These are phyloP conservation scores for Drosophila nasuta DNA, from an alignment of 1,140 invertebrate genomes.

Conservation along the genomic window DNA sequence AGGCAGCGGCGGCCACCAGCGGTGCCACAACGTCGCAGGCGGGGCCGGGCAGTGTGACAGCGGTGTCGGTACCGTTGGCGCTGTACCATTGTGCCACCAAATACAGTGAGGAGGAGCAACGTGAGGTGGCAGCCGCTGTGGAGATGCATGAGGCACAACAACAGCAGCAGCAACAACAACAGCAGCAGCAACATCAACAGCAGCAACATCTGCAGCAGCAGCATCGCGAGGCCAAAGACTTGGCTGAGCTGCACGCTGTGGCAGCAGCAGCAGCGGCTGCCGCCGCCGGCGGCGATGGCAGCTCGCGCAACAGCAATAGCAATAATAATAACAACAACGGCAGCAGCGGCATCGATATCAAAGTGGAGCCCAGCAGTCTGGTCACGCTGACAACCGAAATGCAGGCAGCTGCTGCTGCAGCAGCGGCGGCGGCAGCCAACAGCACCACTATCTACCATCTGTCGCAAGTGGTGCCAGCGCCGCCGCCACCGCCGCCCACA, in stretches of 20 bases:
- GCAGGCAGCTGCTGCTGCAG: slow-evolving; percentile 62
- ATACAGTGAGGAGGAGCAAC: slow-evolving; percentile 68
- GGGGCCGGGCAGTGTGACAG: slow-evolving; percentile 43
- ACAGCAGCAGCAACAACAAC: slow-evolving; percentile 40
- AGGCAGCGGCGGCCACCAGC: slow-evolving; percentile 51
- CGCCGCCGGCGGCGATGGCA: slow-evolving; percentile 42
- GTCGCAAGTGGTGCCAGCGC: slow-evolving; percentile 63
- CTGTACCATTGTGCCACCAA: slow-evolving; percentile 69
- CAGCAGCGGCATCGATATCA: slow-evolving; percentile 66
- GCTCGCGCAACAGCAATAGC: slow-evolving; percentile 44
- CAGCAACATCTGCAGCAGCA: slow-evolving; percentile 52
- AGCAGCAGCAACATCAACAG: slow-evolving; percentile 46
- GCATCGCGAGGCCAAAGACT: slow-evolving; percentile 63
- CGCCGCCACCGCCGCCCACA: slow-evolving; percentile 56
- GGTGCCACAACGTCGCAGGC: slow-evolving; percentile 29
- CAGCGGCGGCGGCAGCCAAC: slow-evolving; percentile 32
- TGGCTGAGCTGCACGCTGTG: slow-evolving; percentile 67
- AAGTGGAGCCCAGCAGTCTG: slow-evolving; percentile 63
- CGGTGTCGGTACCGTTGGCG: slow-evolving; percentile 62
- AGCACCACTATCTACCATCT: slow-evolving; percentile 70
- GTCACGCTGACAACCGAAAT: slow-evolving; percentile 57
- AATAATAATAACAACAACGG: slow-evolving; percentile 9
- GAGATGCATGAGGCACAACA: slow-evolving; percentile 61
- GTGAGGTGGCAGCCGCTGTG: slow-evolving; percentile 47
- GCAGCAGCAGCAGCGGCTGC: slow-evolving; percentile 53